Evolutionary conservation across 1,140 invertebrate genomes (phyloP).

Genomic region (Heliconius eleuchia): DNA sequence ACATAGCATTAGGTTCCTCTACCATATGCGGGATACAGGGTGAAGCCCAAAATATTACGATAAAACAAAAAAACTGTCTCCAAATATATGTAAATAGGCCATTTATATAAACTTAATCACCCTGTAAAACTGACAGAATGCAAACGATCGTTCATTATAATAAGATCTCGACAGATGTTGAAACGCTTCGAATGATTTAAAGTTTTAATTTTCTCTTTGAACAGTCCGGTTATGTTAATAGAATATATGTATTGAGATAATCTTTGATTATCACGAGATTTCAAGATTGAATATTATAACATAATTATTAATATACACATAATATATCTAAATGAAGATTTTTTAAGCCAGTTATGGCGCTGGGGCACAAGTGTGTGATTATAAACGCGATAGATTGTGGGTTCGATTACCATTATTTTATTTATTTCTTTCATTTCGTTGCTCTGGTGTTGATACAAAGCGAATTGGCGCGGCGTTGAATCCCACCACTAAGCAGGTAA

Average conservation of each 20-base stretch:
- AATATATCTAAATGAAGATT: too few relatives aligned
- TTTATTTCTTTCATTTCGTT: too few relatives aligned
- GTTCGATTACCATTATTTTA: too few relatives aligned
- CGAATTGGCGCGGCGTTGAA: too few relatives aligned
- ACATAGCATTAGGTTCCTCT: neutral
- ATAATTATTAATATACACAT: too few relatives aligned
- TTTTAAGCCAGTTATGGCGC: too few relatives aligned
- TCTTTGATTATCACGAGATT: neutral
- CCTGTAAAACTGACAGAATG: constrained; percentile 17
- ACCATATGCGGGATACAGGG: too few relatives aligned
- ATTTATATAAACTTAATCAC: constrained; percentile 23
- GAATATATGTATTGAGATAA: neutral
- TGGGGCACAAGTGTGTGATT: too few relatives aligned
- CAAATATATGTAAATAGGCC: neutral
- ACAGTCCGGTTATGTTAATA: constrained; percentile 19
- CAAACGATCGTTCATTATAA: constrained; percentile 14
- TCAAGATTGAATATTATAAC: neutral
- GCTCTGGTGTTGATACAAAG: too few relatives aligned
- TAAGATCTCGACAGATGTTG: constrained; percentile 23
- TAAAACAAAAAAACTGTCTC: neutral
- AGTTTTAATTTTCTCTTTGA: constrained; percentile 2
- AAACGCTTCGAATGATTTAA: neutral
- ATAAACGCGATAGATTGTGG: too few relatives aligned
- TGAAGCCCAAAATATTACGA: neutral
- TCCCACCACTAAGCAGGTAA: too few relatives aligned